Evolutionary conservation across 53 echinoderm and acorn worm genomes (phyloP).

Genomic region (Pentamera pediparva): DNA sequence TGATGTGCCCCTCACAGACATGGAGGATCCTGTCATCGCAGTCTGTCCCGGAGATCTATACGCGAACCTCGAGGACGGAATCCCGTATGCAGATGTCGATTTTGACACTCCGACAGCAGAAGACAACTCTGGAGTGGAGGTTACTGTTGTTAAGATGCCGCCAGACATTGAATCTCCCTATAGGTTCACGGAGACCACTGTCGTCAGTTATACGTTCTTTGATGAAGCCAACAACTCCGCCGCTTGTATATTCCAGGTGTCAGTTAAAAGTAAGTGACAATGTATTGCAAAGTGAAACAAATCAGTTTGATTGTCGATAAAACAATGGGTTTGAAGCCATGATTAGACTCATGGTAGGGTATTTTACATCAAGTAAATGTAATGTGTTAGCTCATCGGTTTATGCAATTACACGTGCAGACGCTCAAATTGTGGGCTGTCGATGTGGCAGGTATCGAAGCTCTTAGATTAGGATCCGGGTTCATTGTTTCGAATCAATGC

Average conservation of each 20-base stretch:
- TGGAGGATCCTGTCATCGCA: background rate
- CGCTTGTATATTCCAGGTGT: constrained; percentile 28
- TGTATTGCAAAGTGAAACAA: too few relatives aligned
- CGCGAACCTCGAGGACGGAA: background rate
- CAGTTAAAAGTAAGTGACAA: constrained; percentile 37
- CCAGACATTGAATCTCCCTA: constrained; percentile 46
- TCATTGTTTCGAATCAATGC: too few relatives aligned
- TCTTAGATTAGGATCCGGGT: too few relatives aligned
- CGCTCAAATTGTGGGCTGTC: too few relatives aligned
- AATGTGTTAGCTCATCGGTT: too few relatives aligned
- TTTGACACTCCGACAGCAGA: constrained; percentile 42
- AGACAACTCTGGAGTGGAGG: constrained; percentile 38
- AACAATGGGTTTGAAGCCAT: too few relatives aligned
- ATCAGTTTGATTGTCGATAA: too few relatives aligned
- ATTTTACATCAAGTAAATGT: too few relatives aligned
- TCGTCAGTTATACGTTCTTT: constrained; percentile 38
- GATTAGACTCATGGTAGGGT: too few relatives aligned
- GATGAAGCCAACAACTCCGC: constrained; percentile 28
- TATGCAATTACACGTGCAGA: too few relatives aligned
- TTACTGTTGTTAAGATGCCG: constrained; percentile 34
- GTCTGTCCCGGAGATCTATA: background rate
- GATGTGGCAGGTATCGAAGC: too few relatives aligned
- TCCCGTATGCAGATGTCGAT: background rate
- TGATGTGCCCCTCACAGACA: background rate
- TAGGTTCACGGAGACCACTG: constrained; percentile 30